phyloP scores from a whole-genome alignment of 1,140 invertebrate genomes.

The Trichoplusia ni region DNA sequence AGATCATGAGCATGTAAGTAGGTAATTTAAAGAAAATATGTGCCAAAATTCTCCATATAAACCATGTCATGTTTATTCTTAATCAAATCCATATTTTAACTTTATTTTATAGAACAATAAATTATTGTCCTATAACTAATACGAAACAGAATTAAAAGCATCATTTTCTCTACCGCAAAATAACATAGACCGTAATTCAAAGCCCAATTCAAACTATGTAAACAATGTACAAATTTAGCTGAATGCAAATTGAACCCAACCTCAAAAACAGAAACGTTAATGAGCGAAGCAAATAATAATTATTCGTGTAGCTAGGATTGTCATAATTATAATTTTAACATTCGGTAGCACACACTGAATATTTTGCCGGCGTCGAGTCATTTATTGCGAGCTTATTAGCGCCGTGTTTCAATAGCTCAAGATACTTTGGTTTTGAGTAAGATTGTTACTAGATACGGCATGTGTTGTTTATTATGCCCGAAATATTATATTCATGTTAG shows the following conservation, averaged over 20 bases:
- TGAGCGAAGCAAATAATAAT: conserved; percentile 2
- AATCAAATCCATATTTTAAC: too few relatives aligned
- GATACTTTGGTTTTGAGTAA: conserved; percentile 37
- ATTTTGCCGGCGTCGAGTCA: conserved; percentile 43
- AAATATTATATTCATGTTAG: too few relatives aligned
- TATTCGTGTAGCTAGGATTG: conserved; percentile 2
- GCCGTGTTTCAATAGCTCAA: conserved; percentile 30
- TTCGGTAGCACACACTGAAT: conserved; percentile 35
- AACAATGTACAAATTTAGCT: not conserved
- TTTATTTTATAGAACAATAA: too few relatives aligned
- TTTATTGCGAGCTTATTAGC: conserved; percentile 60
- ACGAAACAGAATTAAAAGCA: too few relatives aligned
- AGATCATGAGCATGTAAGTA: too few relatives aligned
- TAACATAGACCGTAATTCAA: not conserved
- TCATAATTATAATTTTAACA: conserved; percentile 33
- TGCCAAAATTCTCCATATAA: too few relatives aligned
- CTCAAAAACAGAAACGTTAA: not conserved
- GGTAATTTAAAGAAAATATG: too few relatives aligned
- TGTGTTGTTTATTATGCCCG: too few relatives aligned
- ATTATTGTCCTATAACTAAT: too few relatives aligned
- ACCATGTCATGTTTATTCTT: too few relatives aligned
- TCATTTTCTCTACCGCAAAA: too few relatives aligned
- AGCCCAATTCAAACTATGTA: not conserved
- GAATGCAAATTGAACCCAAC: not conserved
- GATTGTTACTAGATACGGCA: not conserved